These are phyloP conservation scores for Trachythela sp. DNA, from an alignment of 64 coral and sea anemone species.

Conservation along the genomic window DNA sequence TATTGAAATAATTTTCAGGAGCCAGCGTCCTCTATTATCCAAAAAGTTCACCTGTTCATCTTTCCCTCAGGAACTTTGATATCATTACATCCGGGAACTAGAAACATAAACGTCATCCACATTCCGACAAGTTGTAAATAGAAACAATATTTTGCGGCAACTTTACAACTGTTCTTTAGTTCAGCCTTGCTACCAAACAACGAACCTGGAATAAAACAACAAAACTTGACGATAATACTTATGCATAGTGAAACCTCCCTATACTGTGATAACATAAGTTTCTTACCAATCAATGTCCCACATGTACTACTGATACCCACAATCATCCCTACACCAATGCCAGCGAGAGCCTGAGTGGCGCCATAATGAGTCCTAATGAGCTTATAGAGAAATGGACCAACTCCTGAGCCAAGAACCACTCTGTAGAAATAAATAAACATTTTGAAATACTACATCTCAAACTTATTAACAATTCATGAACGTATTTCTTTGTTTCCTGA, in stretches of 20 bases:
- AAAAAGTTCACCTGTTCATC: constrained; percentile 22
- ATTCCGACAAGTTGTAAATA: constrained; percentile 9
- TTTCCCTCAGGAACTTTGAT: background rate
- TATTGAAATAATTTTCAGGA: background rate
- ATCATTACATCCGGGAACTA: constrained; percentile 21
- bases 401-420: constrained; percentile 25
- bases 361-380: constrained; percentile 33
- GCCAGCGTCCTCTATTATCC: no score
- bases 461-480: background rate
- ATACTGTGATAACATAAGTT: background rate
- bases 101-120: constrained; percentile 5
- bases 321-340: constrained; percentile 29
- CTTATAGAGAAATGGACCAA: constrained; percentile 47
- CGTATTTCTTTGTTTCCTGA: background rate
- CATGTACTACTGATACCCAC: background rate
- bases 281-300: constrained; percentile 40
- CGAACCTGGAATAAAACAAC: background rate
- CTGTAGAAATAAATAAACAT: background rate
- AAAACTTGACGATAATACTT: background rate
- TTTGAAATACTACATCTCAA: background rate
- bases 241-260: no score
- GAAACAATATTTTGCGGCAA: constrained; percentile 15
- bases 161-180: constrained; percentile 12
- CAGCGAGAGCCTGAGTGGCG: constrained; percentile 30
- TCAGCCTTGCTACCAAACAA: constrained; percentile 2